Conservation (phyloP, 2,888 invertebrate species). For the Mellilla xanthometata region DNA sequence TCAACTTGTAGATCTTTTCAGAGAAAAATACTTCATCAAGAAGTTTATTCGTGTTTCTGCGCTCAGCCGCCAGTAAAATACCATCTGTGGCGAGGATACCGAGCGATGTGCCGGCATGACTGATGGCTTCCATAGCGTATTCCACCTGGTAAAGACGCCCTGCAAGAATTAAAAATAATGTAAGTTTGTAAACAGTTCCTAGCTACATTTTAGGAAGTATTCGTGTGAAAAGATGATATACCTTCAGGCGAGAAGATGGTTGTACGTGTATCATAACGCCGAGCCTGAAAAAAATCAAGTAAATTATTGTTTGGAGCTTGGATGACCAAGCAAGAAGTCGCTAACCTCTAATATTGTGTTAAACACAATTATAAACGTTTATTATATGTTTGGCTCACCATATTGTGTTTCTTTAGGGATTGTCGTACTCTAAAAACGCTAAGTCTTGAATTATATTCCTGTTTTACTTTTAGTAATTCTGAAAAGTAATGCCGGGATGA, state of each 20-base stretch:
- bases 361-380: background rate
- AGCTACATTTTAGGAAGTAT: background rate
- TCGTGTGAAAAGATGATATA: conserved; percentile 40
- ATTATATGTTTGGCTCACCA: conserved; percentile 7
- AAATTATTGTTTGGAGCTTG: conserved; percentile 35
- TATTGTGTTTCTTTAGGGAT: conserved; percentile 1
- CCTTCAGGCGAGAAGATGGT: conserved; percentile 99
- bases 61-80: conserved; percentile 97
- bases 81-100: conserved; percentile 97
- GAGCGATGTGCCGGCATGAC: conserved; percentile 99
- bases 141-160: conserved; percentile 99
- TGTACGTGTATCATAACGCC: conserved; percentile 99
- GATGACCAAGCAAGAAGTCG: conserved; percentile 76
- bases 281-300: conserved; percentile 87
- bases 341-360: conserved; percentile 51
- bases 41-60: conserved; percentile 98
- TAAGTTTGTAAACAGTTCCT: no score
- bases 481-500: conserved; percentile 3
- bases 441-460: background rate
- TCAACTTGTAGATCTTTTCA: conserved; percentile 99
- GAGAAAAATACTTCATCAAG: conserved; percentile 98
- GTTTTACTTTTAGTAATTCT: background rate
- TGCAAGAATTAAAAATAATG: conserved; percentile 40
- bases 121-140: conserved; percentile 99
- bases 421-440: background rate